A percentile compares a stretch with the other conserved stretches of the same genome.
These are phyloP conservation scores for Dolichomitus sp. DNA, from an alignment of 2,888 invertebrate species.

Conservation along the genomic window DNA sequence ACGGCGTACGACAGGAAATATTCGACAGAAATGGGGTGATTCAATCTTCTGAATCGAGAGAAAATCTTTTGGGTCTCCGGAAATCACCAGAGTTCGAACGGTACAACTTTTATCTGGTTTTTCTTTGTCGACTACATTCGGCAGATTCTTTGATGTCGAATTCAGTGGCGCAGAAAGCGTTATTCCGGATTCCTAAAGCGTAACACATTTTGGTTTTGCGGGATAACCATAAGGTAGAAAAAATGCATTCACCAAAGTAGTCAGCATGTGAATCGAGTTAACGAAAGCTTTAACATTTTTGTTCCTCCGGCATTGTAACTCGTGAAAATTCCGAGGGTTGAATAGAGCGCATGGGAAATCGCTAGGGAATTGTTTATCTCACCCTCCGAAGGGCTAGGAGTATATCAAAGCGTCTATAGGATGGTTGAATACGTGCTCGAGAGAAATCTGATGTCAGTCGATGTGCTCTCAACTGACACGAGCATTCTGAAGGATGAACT, in stretches of 20 bases:
- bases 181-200: neutral
- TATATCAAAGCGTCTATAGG: neutral
- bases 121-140: neutral
- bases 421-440: conserved; percentile 16
- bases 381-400: neutral
- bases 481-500: conserved; percentile 1
- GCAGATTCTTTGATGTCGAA: neutral
- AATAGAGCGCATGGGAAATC: neutral
- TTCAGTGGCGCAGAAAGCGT: neutral
- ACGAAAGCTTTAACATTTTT: neutral
- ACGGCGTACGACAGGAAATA: neutral
- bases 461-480: neutral
- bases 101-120: neutral
- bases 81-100: neutral
- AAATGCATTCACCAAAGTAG: neutral
- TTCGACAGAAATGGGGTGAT: neutral
- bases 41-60: neutral
- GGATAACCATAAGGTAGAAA: neutral
- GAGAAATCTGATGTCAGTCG: conserved; percentile 1
- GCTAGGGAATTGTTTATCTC: neutral
- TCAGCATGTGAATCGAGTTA: neutral
- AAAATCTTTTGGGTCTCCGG: neutral
- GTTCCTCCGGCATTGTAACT: neutral
- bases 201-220: neutral
- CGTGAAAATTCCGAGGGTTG: neutral